Evolutionary conservation across 2,888 invertebrate species (phyloP), one percentile per base, ranked within the genome.

Genomic region (Ochlodes sylvanus): DNA sequence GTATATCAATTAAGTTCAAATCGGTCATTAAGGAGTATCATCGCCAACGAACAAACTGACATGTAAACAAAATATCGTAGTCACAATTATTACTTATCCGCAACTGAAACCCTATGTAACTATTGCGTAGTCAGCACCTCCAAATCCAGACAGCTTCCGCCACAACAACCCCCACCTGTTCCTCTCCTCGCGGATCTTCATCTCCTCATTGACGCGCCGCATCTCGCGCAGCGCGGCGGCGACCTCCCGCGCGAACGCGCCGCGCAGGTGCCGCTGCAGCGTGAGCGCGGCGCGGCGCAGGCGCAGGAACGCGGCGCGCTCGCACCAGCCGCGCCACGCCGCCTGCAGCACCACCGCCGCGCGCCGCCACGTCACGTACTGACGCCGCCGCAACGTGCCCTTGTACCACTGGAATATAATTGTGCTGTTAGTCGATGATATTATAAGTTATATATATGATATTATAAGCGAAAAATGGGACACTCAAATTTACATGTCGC

Each of bases 211-310:
- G 68, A 97, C 97, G 27, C 97, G 90, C 73, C 96, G 94, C 97
- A 98, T 98, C 92, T 98, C 98, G 7, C 98, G 89, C 71, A 98
- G 86, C 0, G 98, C 98, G 0, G 96, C 94, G 0, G 98, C 98
- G 69, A 95, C 98, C 89, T 98, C 98, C 72, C 98, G 92, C 0
- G 98, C 98, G 89, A 98, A 98, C 76, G 98, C 97, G 3, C 98
- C 98, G 10, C 98, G 92, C 72, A 98, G 89, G 84, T 97, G 97
- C 69, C 97, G 94, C 90, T 98, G 98, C 72, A 98, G 96, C 17
- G 98, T 96, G 75, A 98, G 94, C 0, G 96, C 97, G 0, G 98
- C 97, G 15, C 98, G 94, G n/a, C 97, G 94, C 82, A 96, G 95
- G 55, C 96, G 94, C 75, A 98, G 92, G 90, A 98, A 98, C 75